Percentiles rank a stretch among this genome's conserved stretches.
Conservation (phyloP, 2,888 invertebrate genomes). For the Ormyrus pomaceus region DNA sequence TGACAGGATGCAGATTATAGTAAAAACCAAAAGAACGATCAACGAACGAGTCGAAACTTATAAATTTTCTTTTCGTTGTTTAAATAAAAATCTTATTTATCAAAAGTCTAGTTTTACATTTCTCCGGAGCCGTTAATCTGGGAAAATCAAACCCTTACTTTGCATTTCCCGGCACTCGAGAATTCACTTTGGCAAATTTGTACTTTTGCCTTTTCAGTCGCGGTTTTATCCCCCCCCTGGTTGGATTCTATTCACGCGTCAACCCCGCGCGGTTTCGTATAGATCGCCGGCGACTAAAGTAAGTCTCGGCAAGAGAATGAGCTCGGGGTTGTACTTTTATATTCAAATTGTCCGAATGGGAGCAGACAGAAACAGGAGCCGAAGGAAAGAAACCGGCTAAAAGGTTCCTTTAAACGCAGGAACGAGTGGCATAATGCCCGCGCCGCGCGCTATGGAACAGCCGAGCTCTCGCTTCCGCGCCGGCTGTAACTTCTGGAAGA, state of each 20-base stretch:
- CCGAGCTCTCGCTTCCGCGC: too few relatives aligned
- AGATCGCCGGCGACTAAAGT: not conserved
- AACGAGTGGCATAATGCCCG: slow-evolving; percentile 35
- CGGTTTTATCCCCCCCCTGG: slow-evolving; percentile 16
- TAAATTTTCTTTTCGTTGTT: too few relatives aligned
- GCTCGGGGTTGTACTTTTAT: slow-evolving; percentile 16
- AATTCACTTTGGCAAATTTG: too few relatives aligned
- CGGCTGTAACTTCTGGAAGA: slow-evolving; percentile 47
- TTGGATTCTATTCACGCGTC: slow-evolving; percentile 6
- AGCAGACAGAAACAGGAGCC: not conserved
- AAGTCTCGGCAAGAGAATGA: not conserved
- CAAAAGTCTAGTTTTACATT: too few relatives aligned
- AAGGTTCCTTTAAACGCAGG: not conserved
- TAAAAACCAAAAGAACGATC: too few relatives aligned
- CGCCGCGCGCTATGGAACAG: not conserved
- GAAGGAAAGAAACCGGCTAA: not conserved
- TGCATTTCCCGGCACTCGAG: too few relatives aligned
- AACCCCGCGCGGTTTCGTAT: slow-evolving; percentile 11
- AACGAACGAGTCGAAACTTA: too few relatives aligned
- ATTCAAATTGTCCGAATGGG: slow-evolving; percentile 39
- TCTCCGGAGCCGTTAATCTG: too few relatives aligned
- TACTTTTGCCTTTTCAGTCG: slow-evolving; percentile 20
- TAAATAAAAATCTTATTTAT: too few relatives aligned
- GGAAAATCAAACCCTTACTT: too few relatives aligned
- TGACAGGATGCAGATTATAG: too few relatives aligned